A percentile compares a stretch with the other conserved stretches of the same genome.
These are phyloP conservation scores for Eilema sororculum DNA, from an alignment of 2,888 invertebrate species.

Conservation along the genomic window DNA sequence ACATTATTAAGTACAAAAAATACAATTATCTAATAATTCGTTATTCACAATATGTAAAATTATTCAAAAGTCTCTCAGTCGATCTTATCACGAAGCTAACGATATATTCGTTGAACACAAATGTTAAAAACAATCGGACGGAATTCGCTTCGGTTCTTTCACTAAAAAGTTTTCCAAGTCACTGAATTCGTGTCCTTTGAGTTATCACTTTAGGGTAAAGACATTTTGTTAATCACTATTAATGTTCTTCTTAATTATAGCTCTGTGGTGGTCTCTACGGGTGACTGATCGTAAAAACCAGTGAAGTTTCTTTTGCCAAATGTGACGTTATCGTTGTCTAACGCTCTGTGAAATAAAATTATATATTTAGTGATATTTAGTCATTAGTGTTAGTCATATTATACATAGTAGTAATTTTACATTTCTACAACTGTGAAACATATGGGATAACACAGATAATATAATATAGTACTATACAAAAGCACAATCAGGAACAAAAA, in stretches of 20 bases:
- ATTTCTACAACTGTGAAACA: not conserved
- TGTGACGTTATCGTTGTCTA: constrained; percentile 94
- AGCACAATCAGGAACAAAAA: not conserved
- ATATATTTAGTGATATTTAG: constrained; percentile 10
- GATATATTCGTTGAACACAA: constrained; percentile 81
- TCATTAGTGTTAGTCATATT: constrained; percentile 11
- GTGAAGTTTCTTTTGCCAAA: constrained; percentile 95
- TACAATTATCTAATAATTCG: constrained; percentile 76
- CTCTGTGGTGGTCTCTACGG: constrained; percentile 96
- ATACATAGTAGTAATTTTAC: constrained; percentile 1
- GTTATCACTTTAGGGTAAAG: constrained; percentile 28
- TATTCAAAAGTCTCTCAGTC: constrained; percentile 72
- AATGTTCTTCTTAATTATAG: constrained; percentile 78
- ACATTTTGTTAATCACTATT: constrained; percentile 36
- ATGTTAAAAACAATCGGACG: constrained; percentile 42
- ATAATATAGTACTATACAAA: no score
- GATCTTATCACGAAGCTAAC: constrained; percentile 60
- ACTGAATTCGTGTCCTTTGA: constrained; percentile 33
- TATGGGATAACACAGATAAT: no score
- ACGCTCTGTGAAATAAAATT: constrained; percentile 77
- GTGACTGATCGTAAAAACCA: constrained; percentile 91
- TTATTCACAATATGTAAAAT: constrained; percentile 69
- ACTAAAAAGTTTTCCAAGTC: constrained; percentile 31
- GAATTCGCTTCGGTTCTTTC: constrained; percentile 49
- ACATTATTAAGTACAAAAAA: constrained; percentile 56